Evolutionary conservation across 2,797 vertebrate species (phyloP), one percentile per base, ranked within the genome.

Genomic region (Chaunax sp.): DNA sequence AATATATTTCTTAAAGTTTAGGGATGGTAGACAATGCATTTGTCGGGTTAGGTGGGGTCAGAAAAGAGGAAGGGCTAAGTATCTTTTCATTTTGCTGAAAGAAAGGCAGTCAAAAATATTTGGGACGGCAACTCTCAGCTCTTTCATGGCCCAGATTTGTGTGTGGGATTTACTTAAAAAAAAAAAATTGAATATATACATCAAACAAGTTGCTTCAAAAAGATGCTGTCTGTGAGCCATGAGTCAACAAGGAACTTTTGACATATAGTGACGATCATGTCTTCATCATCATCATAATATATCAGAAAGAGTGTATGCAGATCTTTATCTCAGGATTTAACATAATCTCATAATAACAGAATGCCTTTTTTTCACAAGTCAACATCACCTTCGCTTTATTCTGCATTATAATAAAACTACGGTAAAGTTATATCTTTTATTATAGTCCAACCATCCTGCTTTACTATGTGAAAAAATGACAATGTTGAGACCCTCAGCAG

Each of bases 1-100:
- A n/a, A 37, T 30, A 41, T 33, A 23, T 53, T 41, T 46, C 61
- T 53, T 18, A 38, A 64, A n/a, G 4, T 67, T 74, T 51, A 56
- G 46, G 47, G 26, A 30, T n/a, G 10, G 2, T 28, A 22, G 4
- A 25, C 16, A 65, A 45, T 74, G 43, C 0, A 47, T 46, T 41
- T 16, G 15, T 25, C 3, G 22, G 12, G 12, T 18, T 12, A 52
- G 6, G 40, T 18, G 12, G 12, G 25, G 11, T 43, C 6, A 66
- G 5, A 50, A 45, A 30, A 20, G 15, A 8, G 4, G n/a, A 3
- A 50, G 7, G 11, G 15, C n/a, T n/a, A n/a, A n/a, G n/a, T n/a
- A n/a, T n/a, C n/a, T 28, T 19, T 55, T 23, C 2, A 41, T 62
- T 47, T 35, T 41, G 23, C 9, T 60, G 6, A 20, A 11, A 50